Base-by-base conservation (phyloP, 2,888 invertebrate genomes). In the Carcina quercana region DNA sequence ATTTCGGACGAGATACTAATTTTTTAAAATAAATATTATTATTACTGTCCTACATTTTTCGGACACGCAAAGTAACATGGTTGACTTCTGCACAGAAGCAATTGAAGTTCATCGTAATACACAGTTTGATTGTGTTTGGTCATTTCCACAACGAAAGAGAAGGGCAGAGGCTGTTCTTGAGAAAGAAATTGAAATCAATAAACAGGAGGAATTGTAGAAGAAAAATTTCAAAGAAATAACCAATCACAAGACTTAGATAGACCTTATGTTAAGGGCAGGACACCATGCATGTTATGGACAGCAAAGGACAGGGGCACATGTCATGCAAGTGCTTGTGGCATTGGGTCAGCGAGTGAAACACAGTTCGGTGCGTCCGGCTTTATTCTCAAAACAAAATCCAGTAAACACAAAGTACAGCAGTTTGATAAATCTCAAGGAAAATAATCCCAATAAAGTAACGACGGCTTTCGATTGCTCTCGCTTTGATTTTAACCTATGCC, bases 301-400 rank as follows among this genome's bases (percentile, higher is more conserved):
- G 36, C 24, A n/a, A n/a, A n/a, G n/a, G n/a, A n/a, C n/a, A n/a
- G 55, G 58, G 49, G 51, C 45, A 59, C 80, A 80, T 79, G 79
- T 79, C 79, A 80, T 80, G 80, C 79, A 55, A 58, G 76, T 78
- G 79, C 78, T 54, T 47, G 70, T 67, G 59, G 60, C 60, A 55
- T 25, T 28, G 58, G 82, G 74, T 67, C 60, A 62, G 73, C 76
- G 69, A 83, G 82, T 83, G 82, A 83, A 83, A 83, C 82, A 82
- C 82, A 76, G 63, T 80, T 83, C 66, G 59, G 80, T 83, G 82
- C 82, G 63, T 59, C 69, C 65, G 66, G 67, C 67, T 83, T 83
- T 83, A 83, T 83, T 83, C 46, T 68, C 59, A 69, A n/a, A 72
- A 69, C 58, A 70, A 60, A 64, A 61, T 48, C 43, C 43, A 51